Evolutionary conservation across 2,797 vertebrate species (phyloP), one percentile per base, ranked within the genome.

Genomic region (Mus spretus): DNA sequence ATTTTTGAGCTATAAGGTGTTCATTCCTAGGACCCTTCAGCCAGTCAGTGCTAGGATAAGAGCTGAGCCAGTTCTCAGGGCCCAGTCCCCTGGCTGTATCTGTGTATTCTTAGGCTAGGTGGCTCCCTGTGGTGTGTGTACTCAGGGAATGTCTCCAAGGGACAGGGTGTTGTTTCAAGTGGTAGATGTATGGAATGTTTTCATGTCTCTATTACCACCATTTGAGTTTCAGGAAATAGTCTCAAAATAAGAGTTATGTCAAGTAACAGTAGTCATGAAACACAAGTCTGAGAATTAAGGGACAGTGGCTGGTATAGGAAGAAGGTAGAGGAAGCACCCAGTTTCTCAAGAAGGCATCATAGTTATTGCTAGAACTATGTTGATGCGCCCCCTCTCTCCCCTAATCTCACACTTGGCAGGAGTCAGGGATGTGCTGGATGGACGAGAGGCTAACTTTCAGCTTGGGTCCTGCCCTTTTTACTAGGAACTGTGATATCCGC

Each of bases 401-500:
- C 44, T 44, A 61, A 37, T 44, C 61, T 88, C 92, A 85, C 26
- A 50, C 53, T 50, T 93, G 78, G 87, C 93, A 88, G 59, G 31
- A 94, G 31, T 22, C 67, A 65, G 72, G 63, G 77, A 34, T 63
- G 34, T 89, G 55, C 0, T 94, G 74, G 84, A 93, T 85, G 44
- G 53, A 72, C 77, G 80, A 75, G 86, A 86, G 75, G 72, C 17
- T 15, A 79, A 87, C 87, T 89, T 90, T 91, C 78, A 81, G 63
- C 83, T 93, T 85, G 70, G n/a, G 72, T 65, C 86, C 57, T 37
- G 53, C 86, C 61, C 67, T 89, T 89, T 91, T 88, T 77, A 90
- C 72, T n/a, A 95, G 89, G 67, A 97, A 91, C 26, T 31, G 37
- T 84, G 72, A 94, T 44, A 86, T 82, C 85, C 81, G n/a, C 44